Conservation (phyloP, 2,888 invertebrate species). For the Andrena marginata region DNA sequence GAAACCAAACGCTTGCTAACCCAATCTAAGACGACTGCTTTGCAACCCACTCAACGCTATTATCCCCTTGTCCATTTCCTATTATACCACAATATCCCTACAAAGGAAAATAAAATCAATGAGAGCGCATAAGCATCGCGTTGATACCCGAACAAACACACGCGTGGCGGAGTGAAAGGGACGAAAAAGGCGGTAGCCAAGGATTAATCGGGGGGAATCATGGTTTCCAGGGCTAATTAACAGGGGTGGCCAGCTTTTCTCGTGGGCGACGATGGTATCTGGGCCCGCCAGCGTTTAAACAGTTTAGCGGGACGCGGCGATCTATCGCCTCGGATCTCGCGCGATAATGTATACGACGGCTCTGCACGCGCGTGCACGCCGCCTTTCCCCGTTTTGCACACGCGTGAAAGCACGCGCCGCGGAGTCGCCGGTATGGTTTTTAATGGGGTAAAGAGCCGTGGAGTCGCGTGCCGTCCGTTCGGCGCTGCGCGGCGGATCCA, state of each 20-base stretch:
- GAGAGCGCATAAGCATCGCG: not conserved
- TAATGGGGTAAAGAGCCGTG: constrained; percentile 53
- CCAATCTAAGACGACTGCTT: no score
- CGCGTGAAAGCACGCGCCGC: constrained; percentile 47
- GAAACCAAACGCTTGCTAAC: no score
- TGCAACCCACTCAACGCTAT: no score
- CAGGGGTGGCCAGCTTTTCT: constrained; percentile 5
- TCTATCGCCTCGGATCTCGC: constrained; percentile 62
- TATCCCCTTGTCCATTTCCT: no score
- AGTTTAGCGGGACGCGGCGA: constrained; percentile 61
- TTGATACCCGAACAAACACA: not conserved
- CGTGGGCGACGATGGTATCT: constrained; percentile 60
- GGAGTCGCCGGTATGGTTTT: constrained; percentile 40
- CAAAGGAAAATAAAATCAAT: no score
- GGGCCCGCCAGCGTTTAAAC: constrained; percentile 58
- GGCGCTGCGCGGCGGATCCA: constrained; percentile 49
- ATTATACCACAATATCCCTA: no score
- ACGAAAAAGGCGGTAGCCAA: constrained; percentile 2
- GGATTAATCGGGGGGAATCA: constrained; percentile 33
- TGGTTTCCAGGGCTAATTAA: constrained; percentile 57
- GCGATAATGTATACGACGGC: constrained; percentile 38
- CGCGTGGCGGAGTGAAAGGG: not conserved
- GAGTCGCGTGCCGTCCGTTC: constrained; percentile 75
- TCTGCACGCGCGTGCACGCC: constrained; percentile 8
- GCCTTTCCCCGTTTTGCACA: constrained; percentile 19